Evolutionary conservation across 2,797 vertebrate species (phyloP).

Genomic region (Poeciliopsis infans): DNA sequence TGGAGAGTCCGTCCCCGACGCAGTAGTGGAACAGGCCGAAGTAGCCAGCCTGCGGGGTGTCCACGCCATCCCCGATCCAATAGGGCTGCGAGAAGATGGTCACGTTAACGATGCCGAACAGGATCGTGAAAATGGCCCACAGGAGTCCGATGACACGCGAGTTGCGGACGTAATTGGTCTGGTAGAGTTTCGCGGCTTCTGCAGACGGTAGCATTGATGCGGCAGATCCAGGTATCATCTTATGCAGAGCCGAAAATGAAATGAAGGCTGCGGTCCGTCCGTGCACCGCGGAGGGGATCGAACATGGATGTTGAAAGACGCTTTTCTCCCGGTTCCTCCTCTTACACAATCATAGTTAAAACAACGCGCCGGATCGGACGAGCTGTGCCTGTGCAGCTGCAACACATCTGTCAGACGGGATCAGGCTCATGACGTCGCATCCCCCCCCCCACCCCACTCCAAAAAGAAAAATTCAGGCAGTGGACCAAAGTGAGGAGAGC

Average conservation of each 20-base stretch:
- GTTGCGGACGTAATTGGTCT: slow-evolving; percentile 96
- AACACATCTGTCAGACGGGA: slow-evolving; percentile 66
- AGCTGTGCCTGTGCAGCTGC: slow-evolving; percentile 39
- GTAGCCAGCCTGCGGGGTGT: slow-evolving; percentile 95
- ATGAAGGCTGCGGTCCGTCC: slow-evolving; percentile 37
- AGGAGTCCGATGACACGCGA: slow-evolving; percentile 94
- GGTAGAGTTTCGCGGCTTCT: slow-evolving; percentile 95
- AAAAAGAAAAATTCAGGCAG: slow-evolving; percentile 25
- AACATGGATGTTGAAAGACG: slow-evolving; percentile 30
- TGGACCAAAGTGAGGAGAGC: slow-evolving; percentile 20
- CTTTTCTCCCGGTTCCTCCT: neutral
- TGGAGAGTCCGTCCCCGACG: slow-evolving; percentile 88
- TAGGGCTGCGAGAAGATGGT: slow-evolving; percentile 97
- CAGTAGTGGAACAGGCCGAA: slow-evolving; percentile 98
- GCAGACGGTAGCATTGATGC: slow-evolving; percentile 93
- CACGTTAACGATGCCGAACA: slow-evolving; percentile 95
- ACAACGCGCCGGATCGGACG: slow-evolving; percentile 11
- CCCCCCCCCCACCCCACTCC: slow-evolving; percentile 2
- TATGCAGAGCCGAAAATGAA: slow-evolving; percentile 55
- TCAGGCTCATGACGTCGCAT: slow-evolving; percentile 73
- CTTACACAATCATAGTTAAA: slow-evolving; percentile 16
- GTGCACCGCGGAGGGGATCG: slow-evolving; percentile 35
- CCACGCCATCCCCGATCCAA: slow-evolving; percentile 96
- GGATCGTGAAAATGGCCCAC: slow-evolving; percentile 97
- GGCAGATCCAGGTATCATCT: slow-evolving; percentile 82